Base-by-base conservation (phyloP, 37 sponge, comb jelly and placozoan genomes). In the Geodia barretti region DNA sequence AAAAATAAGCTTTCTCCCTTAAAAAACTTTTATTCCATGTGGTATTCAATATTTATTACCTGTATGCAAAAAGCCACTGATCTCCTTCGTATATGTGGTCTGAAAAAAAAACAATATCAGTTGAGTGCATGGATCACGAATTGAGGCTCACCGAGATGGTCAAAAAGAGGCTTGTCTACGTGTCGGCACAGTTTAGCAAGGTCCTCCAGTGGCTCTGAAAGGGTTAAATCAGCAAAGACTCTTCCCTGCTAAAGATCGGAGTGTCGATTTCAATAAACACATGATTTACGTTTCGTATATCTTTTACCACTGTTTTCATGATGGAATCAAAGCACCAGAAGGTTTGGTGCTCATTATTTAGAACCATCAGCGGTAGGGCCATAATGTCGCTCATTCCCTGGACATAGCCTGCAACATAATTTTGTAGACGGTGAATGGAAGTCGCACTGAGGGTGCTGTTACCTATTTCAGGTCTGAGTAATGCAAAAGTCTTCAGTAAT, bases 301-400 rank as follows among this genome's bases (percentile, higher is more conserved):
- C 17, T 19, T 72, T 37, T 19, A 84, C 84, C 61, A 41, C 67
- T 80, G 68, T 43, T 42, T 65, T 68, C 20, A 81, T 26, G 40
- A 87, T 25, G 1, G 43, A 24, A 20, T 60, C 61, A 30, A 87
- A 47, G 25, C 88, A 87, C 88, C 88, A 87, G 68, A 87, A 87
- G 21, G 88, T 60, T 41, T 81, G 66, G 64, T 79, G 75, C 36
- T 87, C 82, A 68, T 26, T 54, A 31, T 75, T 59, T 30, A 87
- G 41, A 25, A 79, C 62, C 5, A 68, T 11, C 71, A 87, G 62
- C 21, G 80, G 68, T 29, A 75, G 82, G 19, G 88, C 58, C 28
- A 87, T 76, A 41, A 87, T 41, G 34, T 87, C 88, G 20, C 72
- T 79, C 88, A 87, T 87, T 39, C 88, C 88, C 43, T 87, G 88